Evolutionary conservation across 2,888 invertebrate genomes (phyloP).

Genomic region (Drosophila neotestacea): DNA sequence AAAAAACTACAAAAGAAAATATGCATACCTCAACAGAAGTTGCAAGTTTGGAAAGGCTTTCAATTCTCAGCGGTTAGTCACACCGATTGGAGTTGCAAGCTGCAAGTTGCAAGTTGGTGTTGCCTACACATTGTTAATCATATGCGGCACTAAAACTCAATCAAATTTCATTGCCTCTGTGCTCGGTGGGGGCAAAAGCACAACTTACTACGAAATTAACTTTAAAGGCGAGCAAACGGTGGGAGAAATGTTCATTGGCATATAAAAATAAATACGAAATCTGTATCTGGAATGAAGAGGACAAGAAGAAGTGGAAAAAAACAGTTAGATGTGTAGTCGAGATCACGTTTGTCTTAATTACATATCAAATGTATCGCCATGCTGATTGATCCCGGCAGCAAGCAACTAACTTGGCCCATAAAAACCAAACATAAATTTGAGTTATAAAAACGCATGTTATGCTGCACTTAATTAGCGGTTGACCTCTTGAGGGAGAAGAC

Average conservation of each 20-base stretch:
- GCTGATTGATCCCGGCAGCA: conserved; percentile 70
- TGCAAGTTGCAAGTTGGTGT: conserved; percentile 3
- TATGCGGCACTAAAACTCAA: conserved; percentile 73
- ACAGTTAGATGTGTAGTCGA: conserved; percentile 51
- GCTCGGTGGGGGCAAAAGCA: conserved; percentile 27
- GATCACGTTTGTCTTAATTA: conserved; percentile 75
- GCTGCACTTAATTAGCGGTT: conserved; percentile 77
- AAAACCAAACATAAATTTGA: conserved; percentile 77
- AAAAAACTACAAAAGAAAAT: conserved; percentile 14
- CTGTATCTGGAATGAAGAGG: neutral
- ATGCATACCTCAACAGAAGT: conserved; percentile 21
- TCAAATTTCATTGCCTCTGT: conserved; percentile 67
- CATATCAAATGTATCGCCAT: conserved; percentile 78
- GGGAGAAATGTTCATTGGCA: conserved; percentile 41
- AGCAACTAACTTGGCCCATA: conserved; percentile 53
- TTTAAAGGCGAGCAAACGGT: conserved; percentile 48
- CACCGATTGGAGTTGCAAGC: no score
- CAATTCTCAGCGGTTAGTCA: conserved; percentile 17
- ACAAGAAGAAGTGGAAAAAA: conserved; percentile 2
- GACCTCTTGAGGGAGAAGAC: conserved; percentile 48
- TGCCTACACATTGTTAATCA: conserved; percentile 64
- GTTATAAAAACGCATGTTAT: conserved; percentile 81
- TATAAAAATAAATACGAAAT: conserved; percentile 43
- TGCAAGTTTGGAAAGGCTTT: conserved; percentile 27
- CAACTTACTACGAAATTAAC: conserved; percentile 50